Base-by-base conservation (phyloP, 2,888 invertebrate genomes). In the Harpagoxenus sublaevis region DNA sequence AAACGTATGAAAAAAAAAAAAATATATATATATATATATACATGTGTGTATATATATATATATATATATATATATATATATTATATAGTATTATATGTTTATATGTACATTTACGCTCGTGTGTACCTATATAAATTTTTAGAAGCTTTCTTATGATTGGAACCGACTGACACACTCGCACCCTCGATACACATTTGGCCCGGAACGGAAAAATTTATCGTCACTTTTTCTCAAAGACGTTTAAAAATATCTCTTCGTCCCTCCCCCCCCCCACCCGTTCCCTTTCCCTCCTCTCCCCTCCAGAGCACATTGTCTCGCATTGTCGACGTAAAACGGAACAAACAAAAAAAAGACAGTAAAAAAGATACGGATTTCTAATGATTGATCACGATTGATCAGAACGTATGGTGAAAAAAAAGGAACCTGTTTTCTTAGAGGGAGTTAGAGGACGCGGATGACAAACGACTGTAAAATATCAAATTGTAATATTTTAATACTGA, bases 401-500 rank as follows among this genome's bases (percentile, higher is more conserved):
- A 89, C 85, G 86, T 87, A n/a, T n/a, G 90, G 89, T 71, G 65
- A 86, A 65, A 65, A 87, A 62, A 65, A 86, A 88, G 70, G 71
- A 84, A 89, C 83, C 84, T 86, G 91, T 89, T 89, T 86, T 91
- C 23, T 55, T 91, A 87, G 89, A 90, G 91, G 91, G 89, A 92
- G 89, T 85, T 92, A 91, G 89, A 91, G 83, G 86, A 91, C 83
- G 60, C 79, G 86, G 90, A 91, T 92, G 48, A 79, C 42, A 79
- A 71, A 79, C 60, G 74, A 93, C 92, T 95, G 95, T 95, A 95
- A 94, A 95, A 95, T 94, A 95, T 94, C 91, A 94, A 95, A 95
- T 94, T 95, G 95, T 95, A 94, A 95, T 95, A 95, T 95, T 95
- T 95, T 95, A 95, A 94, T 95, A 95, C 95, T 95, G 94, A 95